phyloP scores from a whole-genome alignment of 2,888 invertebrate genomes.

The Prosopocoilus inquinatus region DNA sequence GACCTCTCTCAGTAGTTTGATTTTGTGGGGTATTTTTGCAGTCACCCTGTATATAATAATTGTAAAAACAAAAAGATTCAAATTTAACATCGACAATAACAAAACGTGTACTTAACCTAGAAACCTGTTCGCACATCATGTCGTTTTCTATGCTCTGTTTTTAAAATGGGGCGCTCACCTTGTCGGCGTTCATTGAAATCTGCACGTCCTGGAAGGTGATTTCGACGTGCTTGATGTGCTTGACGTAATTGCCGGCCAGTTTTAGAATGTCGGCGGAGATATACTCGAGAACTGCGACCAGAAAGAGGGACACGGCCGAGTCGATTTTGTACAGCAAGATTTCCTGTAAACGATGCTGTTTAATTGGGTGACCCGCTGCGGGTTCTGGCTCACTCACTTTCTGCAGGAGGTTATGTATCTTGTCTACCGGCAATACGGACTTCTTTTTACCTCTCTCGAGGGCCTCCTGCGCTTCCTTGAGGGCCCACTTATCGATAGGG shows the following conservation, averaged over 20 bases:
- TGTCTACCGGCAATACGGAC: constrained; percentile 77
- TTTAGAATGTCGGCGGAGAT: constrained; percentile 94
- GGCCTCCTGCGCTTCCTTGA: constrained; percentile 83
- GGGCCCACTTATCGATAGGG: constrained; percentile 92
- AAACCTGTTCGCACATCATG: too few species aligned
- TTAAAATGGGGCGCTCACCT: constrained; percentile 60
- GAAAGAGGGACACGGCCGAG: constrained; percentile 82
- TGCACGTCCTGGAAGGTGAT: constrained; percentile 93
- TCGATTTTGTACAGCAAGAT: constrained; percentile 84
- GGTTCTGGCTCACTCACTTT: constrained; percentile 54
- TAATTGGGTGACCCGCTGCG: not conserved
- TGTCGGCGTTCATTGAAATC: constrained; percentile 97
- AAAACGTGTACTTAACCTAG: not conserved
- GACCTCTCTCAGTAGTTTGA: too few species aligned
- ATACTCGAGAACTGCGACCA: constrained; percentile 92
- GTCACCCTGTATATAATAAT: too few species aligned
- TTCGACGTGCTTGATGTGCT: constrained; percentile 89
- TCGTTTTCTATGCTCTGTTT: not conserved
- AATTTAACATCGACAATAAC: not conserved
- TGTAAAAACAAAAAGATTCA: not conserved
- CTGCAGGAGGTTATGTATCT: constrained; percentile 83
- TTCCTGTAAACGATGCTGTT: constrained; percentile 59
- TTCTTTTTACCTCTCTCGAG: constrained; percentile 78
- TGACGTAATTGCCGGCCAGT: constrained; percentile 95
- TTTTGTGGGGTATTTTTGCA: too few species aligned